A percentile compares a stretch with the other conserved stretches of the same genome.
Conservation (phyloP, 2,113 vertebrate species). For the Nothocercus julius region DNA sequence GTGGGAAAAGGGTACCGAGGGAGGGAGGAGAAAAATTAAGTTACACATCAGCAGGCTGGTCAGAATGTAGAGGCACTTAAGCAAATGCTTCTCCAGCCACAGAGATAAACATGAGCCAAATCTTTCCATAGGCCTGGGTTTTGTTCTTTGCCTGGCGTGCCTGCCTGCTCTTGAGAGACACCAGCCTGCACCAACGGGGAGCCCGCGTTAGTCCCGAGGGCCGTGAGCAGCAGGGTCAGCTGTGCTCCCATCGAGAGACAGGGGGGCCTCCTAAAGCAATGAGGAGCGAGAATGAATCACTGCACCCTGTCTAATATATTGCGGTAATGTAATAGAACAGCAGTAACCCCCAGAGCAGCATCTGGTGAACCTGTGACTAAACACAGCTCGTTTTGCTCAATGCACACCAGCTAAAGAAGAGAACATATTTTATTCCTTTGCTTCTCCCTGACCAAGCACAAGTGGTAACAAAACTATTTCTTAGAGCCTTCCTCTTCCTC, state of each 20-base stretch:
- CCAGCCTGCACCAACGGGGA: not conserved
- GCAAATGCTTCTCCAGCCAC: not conserved
- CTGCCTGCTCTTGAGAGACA: not conserved
- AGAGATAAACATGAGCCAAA: not conserved
- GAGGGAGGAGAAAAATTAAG: not conserved
- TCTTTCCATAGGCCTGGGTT: not conserved
- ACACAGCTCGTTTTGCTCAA: conserved; percentile 58
- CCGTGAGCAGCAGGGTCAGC: conserved; percentile 1
- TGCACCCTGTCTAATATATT: conserved; percentile 36
- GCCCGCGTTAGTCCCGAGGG: not conserved
- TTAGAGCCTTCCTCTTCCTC: not conserved
- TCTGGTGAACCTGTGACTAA: conserved; percentile 69
- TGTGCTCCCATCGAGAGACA: not conserved
- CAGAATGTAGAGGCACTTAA: not conserved
- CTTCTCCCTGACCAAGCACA: not conserved
- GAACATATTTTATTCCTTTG: conserved; percentile 29
- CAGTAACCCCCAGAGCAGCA: conserved; percentile 64
- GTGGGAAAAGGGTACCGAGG: not conserved
- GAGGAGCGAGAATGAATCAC: conserved; percentile 47
- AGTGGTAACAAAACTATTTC: conserved; percentile 17
- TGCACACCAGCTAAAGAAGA: not conserved
- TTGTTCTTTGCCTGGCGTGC: not conserved
- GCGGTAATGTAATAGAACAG: conserved; percentile 64
- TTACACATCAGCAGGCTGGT: not conserved
- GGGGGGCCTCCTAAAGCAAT: conserved; percentile 18